These are phyloP conservation scores for Polyploca ridens DNA, from an alignment of 2,888 invertebrate genomes.

Conservation along the genomic window DNA sequence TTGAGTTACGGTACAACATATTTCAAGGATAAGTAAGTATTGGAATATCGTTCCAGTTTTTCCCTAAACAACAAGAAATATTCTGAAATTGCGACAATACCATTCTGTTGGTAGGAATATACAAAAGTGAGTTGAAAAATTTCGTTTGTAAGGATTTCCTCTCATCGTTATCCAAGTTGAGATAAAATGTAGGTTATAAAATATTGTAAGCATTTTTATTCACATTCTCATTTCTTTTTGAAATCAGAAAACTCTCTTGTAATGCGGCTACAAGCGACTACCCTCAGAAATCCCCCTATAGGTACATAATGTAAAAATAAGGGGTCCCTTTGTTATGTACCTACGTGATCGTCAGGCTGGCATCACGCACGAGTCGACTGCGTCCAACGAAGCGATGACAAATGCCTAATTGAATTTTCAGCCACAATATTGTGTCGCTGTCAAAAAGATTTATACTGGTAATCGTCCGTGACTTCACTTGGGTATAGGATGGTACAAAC, in stretches of 20 bases:
- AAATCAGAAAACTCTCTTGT: conserved; percentile 9
- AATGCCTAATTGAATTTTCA: conserved; percentile 79
- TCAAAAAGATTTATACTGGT: conserved; percentile 61
- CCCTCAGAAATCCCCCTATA: conserved; percentile 21
- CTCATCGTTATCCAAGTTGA: conserved; percentile 6
- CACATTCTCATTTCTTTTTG: conserved; percentile 2
- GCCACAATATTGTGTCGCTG: conserved; percentile 57
- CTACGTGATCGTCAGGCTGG: conserved; percentile 51
- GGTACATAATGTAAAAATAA: conserved; percentile 62
- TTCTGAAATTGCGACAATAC: conserved; percentile 2
- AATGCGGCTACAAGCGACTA: conserved; percentile 15
- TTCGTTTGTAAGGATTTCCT: conserved; percentile 6
- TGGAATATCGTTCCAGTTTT: neutral
- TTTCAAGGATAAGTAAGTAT: neutral
- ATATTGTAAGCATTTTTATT: conserved; percentile 5
- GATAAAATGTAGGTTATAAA: neutral
- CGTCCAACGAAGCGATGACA: conserved; percentile 66
- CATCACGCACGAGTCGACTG: conserved; percentile 65
- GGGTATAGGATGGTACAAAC: neutral
- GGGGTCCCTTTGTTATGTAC: conserved; percentile 52
- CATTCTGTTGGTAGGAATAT: neutral
- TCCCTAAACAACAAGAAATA: neutral
- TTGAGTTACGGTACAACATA: neutral
- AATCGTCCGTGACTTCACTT: conserved; percentile 24
- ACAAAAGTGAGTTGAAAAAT: conserved; percentile 8